Evolutionary conservation across 2,888 invertebrate genomes (phyloP).

Genomic region (Melieria picta): DNA sequence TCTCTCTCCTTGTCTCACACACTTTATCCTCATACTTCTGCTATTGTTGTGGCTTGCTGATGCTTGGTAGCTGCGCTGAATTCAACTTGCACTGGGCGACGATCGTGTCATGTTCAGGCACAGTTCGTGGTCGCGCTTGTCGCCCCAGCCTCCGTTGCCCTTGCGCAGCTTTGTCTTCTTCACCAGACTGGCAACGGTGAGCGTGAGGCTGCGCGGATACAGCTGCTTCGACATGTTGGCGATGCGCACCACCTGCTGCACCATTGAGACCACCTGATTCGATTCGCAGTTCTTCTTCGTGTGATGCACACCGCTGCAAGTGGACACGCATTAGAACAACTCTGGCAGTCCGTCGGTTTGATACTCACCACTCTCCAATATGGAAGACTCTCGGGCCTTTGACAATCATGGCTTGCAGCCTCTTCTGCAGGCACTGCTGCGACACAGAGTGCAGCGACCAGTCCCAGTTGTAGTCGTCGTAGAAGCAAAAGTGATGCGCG

Average conservation of each 20-base stretch:
- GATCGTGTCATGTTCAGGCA: slow-evolving; percentile 77
- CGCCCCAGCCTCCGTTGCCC: slow-evolving; percentile 99
- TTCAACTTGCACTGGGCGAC: slow-evolving; percentile 16
- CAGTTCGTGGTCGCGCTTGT: slow-evolving; percentile 82
- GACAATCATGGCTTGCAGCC: slow-evolving; percentile 87
- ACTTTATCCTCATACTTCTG: no score
- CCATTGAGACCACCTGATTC: slow-evolving; percentile 84
- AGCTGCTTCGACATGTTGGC: slow-evolving; percentile 74
- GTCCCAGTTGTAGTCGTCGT: slow-evolving; percentile 99
- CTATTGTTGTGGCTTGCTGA: no score
- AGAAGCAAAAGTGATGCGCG: slow-evolving; percentile 88
- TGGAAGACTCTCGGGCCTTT: slow-evolving; percentile 96
- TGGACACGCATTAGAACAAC: slow-evolving; percentile 26
- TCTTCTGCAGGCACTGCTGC: slow-evolving; percentile 80
- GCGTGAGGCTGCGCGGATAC: slow-evolving; percentile 76
- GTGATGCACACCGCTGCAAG: slow-evolving; percentile 91
- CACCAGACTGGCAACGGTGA: slow-evolving; percentile 74
- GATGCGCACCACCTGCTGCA: slow-evolving; percentile 79
- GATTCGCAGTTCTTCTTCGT: slow-evolving; percentile 92
- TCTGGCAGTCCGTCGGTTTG: background rate
- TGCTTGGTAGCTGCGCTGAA: background rate
- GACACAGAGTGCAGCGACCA: slow-evolving; percentile 95
- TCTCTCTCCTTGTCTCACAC: no score
- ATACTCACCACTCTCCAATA: slow-evolving; percentile 94
- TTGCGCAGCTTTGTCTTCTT: slow-evolving; percentile 82